Evolutionary conservation across 2,888 invertebrate species (phyloP), one percentile per base, ranked within the genome.

Genomic region (Lochmaea capreae): DNA sequence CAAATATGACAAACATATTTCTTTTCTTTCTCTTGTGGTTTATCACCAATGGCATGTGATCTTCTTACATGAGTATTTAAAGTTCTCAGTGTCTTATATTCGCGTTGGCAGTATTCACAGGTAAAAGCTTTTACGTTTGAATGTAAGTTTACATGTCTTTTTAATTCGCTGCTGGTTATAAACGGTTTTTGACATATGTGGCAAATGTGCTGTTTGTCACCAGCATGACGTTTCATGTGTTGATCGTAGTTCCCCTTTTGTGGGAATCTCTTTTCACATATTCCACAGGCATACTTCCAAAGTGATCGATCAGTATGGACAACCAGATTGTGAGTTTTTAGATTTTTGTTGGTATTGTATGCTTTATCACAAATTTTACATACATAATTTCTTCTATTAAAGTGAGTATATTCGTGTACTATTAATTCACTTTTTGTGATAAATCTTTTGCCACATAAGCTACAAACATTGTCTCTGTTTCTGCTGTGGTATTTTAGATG

Each of bases 71-170:
- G 90, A 77, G 88, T 87, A 14, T 88, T 86, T 57, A 75, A 26
- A 39, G 75, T 75, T 69, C 75, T 72, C 10, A 43, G 16, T 22
- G 73, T 77, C 16, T 80, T 73, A 77, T 88, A 90, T 79, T 89
- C 89, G 72, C 87, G 86, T 54, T 86, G 85, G 78, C 90, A 90
- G 78, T 89, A 88, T 14, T 87, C 83, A 79, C 90, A 90, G 65
- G 80, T 81, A 62, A 79, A 81, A 5, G 78, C 78, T 66, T 80
- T 78, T 22, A 81, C 80, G 65, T 81, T 81, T 14, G 84, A 83
- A 67, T 84, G 84, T n/a, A 79, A 75, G 11, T 71, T 77, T 9
- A 81, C 74, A 70, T 84, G 84, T 62, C 80, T 79, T 62, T 79
- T 77, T 67, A 84, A 62, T 62, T 83, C 84, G 65, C 79, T 81